Evolutionary conservation across 2,797 vertebrate species (phyloP), one percentile per base, ranked within the genome.

Genomic region (Chelonia mydas): DNA sequence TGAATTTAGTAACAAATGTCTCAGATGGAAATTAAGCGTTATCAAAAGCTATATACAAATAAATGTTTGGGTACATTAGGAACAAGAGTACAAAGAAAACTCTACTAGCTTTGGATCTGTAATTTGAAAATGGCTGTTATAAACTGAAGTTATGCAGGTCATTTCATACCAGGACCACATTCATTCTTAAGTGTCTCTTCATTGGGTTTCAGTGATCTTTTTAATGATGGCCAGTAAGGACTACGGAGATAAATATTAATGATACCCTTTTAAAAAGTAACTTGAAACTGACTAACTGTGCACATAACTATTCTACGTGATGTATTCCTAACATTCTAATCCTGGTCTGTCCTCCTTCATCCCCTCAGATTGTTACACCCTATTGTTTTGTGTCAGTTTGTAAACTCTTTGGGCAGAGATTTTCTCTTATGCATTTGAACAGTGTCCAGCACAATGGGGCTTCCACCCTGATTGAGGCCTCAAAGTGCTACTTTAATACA

Each of bases 251-350:
- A 72, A 80, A n/a, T 1, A 61, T 1, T 61, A 81, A 59, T 17
- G 2, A 53, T n/a, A 7, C 11, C 3, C 53, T 90, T 89, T 83
- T 2, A 89, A 21, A 89, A 21, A 15, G n/a, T 0, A 1, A 8
- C 2, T 5, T 23, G 77, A 83, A 85, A 59, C 12, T 92, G 81
- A 4, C 2, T 78, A 86, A 90, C 51, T 25, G 7, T 8, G 3
- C 0, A 0, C 0, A 0, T 28, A 3, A 3, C 78, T 0, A 3
- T 25, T 57, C 0, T 0, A 0, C 16, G 5, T 27, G 16, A 3
- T 53, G 21, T 19, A 9, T 76, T 86, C 13, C 7, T 89, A 5
- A 19, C 23, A 37, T 72, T 47, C 5, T 78, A 37, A 83, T 7
- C 55, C 12, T 33, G 85, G 27, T 19, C 7, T 82, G 2, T 49